These are phyloP conservation scores for Pipistrellus kuhlii DNA, from an alignment of 2,797 vertebrate genomes.

Conservation along the genomic window DNA sequence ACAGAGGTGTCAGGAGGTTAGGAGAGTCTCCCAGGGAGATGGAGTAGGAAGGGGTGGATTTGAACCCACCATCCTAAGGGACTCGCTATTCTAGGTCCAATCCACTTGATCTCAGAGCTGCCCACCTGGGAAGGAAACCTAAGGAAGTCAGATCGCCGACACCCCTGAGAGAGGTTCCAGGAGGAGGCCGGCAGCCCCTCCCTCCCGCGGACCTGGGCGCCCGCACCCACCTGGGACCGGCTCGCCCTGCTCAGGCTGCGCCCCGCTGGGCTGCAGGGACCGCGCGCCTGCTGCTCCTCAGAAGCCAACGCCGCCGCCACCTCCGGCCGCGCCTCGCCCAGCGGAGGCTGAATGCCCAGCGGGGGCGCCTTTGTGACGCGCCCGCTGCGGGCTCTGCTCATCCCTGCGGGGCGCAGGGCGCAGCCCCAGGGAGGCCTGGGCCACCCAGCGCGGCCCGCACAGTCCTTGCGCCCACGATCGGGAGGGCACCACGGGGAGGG, in stretches of 20 bases:
- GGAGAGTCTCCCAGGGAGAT: not conserved
- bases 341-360: not conserved
- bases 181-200: not conserved
- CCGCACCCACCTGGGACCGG: not conserved
- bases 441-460: rapidly evolving
- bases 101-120: not conserved
- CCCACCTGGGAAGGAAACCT: not conserved
- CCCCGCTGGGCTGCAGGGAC: conserved; percentile 43
- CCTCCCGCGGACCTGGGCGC: not conserved
- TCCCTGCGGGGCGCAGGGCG: rapidly evolving
- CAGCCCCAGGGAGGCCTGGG: not conserved
- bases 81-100: not conserved
- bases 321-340: not conserved
- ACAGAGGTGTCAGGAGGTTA: not conserved
- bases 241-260: not conserved
- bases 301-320: not conserved
- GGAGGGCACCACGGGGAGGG: rapidly evolving
- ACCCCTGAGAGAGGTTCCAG: not conserved
- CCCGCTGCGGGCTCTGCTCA: not conserved
- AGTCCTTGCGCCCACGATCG: not conserved
- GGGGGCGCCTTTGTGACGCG: conserved; percentile 74
- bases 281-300: not conserved
- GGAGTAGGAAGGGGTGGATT: not conserved
- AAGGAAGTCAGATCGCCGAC: not conserved
- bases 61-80: not conserved